Evolutionary conservation across 2,888 invertebrate genomes (phyloP).

Genomic region (Coelopa pilipes): DNA sequence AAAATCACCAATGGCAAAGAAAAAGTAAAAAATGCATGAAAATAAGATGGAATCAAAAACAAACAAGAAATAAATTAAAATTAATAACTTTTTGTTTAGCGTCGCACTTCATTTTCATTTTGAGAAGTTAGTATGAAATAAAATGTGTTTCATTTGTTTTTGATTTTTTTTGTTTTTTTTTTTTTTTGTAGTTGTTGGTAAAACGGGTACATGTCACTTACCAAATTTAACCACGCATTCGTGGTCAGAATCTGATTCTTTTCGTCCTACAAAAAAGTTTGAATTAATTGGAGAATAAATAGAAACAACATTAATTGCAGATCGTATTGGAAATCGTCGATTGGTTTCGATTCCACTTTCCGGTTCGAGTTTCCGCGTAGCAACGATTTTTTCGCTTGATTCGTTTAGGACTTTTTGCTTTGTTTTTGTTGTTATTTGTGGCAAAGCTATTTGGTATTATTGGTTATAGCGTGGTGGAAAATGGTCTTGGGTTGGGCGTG

Average conservation of each 20-base stretch:
- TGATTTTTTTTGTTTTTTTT: constrained; percentile 31
- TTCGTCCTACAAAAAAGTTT: constrained; percentile 88
- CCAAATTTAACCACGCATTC: constrained; percentile 98
- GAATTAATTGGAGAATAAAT: constrained; percentile 50
- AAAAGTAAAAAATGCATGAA: background rate
- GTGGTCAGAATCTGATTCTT: constrained; percentile 99
- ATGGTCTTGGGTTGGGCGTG: background rate
- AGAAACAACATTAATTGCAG: constrained; percentile 8
- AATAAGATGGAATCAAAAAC: background rate
- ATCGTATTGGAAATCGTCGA: constrained; percentile 30
- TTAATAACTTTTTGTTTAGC: constrained; percentile 36
- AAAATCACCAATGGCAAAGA: constrained; percentile 3
- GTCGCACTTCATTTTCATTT: constrained; percentile 45
- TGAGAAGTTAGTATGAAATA: background rate
- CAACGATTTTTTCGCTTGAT: constrained; percentile 12
- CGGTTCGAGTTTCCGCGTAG: constrained; percentile 5
- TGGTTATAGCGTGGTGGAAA: background rate
- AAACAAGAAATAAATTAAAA: no score
- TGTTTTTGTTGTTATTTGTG: constrained; percentile 39
- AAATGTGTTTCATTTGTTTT: constrained; percentile 8
- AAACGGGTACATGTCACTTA: constrained; percentile 77
- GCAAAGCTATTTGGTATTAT: constrained; percentile 9
- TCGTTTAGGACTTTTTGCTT: constrained; percentile 29
- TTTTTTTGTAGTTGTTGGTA: constrained; percentile 33
- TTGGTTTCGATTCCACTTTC: constrained; percentile 33